These are phyloP conservation scores for Hirundichthys speculiger DNA, from an alignment of 2,113 vertebrate genomes.

Conservation along the genomic window DNA sequence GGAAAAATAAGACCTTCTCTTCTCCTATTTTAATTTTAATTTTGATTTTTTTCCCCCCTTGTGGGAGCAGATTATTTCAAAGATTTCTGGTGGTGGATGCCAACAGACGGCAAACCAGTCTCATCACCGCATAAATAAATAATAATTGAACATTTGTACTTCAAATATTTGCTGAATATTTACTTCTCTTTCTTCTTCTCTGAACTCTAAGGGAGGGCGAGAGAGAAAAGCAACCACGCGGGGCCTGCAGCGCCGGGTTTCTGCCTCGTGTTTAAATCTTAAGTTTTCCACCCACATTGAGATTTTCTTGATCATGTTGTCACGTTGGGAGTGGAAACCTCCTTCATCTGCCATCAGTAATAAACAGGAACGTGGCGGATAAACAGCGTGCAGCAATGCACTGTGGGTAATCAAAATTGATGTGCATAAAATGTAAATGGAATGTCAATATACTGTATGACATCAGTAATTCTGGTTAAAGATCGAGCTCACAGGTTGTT, in stretches of 20 bases:
- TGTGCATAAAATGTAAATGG: background rate
- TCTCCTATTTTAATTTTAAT: conserved; percentile 1
- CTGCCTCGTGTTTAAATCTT: conserved; percentile 14
- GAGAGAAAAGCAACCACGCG: background rate
- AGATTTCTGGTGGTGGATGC: background rate
- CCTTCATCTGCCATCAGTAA: conserved; percentile 16
- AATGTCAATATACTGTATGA: background rate
- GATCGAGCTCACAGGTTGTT: too few species aligned
- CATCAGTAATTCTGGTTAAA: background rate
- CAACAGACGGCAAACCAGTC: background rate
- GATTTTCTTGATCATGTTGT: conserved; percentile 17
- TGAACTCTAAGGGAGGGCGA: background rate
- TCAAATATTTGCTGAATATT: background rate
- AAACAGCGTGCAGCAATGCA: conserved; percentile 6
- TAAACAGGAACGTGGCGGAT: conserved; percentile 11
- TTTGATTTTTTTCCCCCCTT: background rate
- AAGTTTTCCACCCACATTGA: conserved; percentile 5
- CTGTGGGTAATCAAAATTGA: background rate
- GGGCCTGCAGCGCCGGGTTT: background rate
- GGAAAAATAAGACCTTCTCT: conserved; percentile 8
- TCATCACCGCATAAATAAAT: conserved; percentile 1
- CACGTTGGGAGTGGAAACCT: conserved; percentile 14
- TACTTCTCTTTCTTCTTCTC: conserved; percentile 6
- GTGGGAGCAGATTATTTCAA: background rate
- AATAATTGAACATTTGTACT: background rate